Evolutionary conservation across 2,888 invertebrate species (phyloP).

Genomic region (Lydus trimaculatus): DNA sequence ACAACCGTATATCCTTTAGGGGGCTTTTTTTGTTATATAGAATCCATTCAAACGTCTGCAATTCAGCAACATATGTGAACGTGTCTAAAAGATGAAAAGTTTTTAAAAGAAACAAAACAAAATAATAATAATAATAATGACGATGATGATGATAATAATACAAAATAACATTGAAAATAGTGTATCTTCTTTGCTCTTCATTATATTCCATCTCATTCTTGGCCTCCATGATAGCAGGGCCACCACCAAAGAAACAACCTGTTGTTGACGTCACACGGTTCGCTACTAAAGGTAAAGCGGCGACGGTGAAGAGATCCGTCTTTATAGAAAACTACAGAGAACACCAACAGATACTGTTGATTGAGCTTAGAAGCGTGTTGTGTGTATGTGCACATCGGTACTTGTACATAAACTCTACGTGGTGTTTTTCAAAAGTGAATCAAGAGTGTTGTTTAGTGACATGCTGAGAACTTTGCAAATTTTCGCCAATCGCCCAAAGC

Average conservation of each 20-base stretch:
- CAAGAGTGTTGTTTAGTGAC: not conserved
- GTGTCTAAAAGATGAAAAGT: not conserved
- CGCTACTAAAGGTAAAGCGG: constrained; percentile 29
- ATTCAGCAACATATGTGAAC: not conserved
- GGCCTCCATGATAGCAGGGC: constrained; percentile 51
- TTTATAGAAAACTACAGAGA: constrained; percentile 26
- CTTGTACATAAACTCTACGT: not conserved
- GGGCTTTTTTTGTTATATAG: not conserved
- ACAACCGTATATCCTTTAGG: not conserved
- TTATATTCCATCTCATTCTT: constrained; percentile 26
- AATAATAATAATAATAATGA: not conserved
- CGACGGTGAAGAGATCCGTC: constrained; percentile 31
- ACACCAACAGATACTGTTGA: not conserved
- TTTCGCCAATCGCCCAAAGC: not conserved
- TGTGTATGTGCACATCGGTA: not conserved
- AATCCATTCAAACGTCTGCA: not conserved
- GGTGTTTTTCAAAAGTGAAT: not conserved
- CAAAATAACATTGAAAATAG: constrained; percentile 3
- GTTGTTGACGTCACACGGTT: constrained; percentile 54
- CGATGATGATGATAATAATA: not conserved
- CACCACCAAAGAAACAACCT: constrained; percentile 55
- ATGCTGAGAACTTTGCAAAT: not conserved
- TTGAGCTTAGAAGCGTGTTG: not conserved
- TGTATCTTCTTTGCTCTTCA: constrained; percentile 16
- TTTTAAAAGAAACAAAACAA: not conserved